Percentiles rank a stretch among this genome's conserved stretches.
These are phyloP conservation scores for Ooceraea biroi DNA, from an alignment of 1,140 invertebrate genomes.

Conservation along the genomic window DNA sequence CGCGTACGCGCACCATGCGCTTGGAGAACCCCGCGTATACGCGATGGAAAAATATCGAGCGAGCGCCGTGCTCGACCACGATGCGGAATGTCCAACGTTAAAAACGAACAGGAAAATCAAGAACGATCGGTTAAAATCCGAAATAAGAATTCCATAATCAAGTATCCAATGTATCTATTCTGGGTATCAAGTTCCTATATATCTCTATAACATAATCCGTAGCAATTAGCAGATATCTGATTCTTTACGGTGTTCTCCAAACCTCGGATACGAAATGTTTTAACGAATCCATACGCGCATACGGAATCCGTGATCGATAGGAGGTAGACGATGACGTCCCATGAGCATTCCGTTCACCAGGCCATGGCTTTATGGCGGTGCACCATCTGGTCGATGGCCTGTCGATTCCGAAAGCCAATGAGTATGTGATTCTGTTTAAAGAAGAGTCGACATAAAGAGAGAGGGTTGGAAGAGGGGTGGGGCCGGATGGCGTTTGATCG, in stretches of 20 bases:
- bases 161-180: no score
- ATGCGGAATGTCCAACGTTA: no score
- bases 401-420: constrained; percentile 29
- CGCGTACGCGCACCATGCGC: neutral
- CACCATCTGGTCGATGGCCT: constrained; percentile 18
- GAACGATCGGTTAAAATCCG: neutral
- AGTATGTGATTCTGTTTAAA: constrained; percentile 27
- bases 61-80: no score
- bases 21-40: neutral
- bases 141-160: no score
- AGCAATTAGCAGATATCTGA: no score
- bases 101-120: neutral
- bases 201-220: no score
- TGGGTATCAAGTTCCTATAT: no score
- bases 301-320: constrained; percentile 25
- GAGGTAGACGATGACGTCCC: neutral
- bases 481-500: no score
- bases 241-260: neutral
- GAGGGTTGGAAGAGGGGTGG: neutral
- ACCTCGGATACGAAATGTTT: no score
- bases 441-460: no score
- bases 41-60: no score
- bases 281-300: neutral
- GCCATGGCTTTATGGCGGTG: constrained; percentile 23
- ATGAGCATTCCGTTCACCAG: neutral